Percentiles rank a stretch among this genome's conserved stretches.
These are phyloP conservation scores for Anomalospiza imberbis DNA, from an alignment of 2,797 vertebrate species.

Conservation along the genomic window DNA sequence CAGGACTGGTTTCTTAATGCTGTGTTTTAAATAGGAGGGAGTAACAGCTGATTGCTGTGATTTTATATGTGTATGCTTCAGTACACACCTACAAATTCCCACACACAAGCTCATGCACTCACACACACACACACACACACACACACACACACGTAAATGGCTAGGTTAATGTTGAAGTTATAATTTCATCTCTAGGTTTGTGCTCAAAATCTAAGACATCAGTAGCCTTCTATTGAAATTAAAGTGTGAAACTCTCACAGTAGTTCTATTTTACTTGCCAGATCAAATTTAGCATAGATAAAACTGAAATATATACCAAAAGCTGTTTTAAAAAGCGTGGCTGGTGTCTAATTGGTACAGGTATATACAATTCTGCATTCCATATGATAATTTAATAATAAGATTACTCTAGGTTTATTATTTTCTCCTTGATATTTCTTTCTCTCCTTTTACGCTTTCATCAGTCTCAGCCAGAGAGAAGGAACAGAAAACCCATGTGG, in stretches of 20 bases:
- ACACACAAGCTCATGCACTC: no score
- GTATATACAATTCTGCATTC: not conserved
- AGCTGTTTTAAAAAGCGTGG: not conserved
- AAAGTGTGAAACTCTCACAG: not conserved
- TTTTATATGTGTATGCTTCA: not conserved
- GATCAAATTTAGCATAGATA: not conserved
- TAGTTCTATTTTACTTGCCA: not conserved
- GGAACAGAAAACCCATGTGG: not conserved
- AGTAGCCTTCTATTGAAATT: slow-evolving; percentile 20
- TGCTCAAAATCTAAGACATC: slow-evolving; percentile 25
- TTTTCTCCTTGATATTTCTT: not conserved
- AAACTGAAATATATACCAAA: not conserved
- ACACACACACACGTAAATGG: fast-evolving
- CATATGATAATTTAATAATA: not conserved
- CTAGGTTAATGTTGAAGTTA: not conserved
- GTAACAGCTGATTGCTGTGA: not conserved
- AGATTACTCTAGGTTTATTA: not conserved
- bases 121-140: not conserved
- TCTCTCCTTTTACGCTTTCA: slow-evolving; percentile 5
- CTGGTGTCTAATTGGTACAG: not conserved
- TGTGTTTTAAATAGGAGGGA: not conserved
- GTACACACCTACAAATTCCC: not conserved
- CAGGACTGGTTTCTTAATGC: not conserved
- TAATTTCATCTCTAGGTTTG: slow-evolving; percentile 31
- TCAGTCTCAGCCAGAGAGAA: not conserved